A percentile compares a stretch with the other conserved stretches of the same genome.
phyloP scores from a whole-genome alignment of 1,140 invertebrate genomes.

The Aphaenogaster rudis region DNA sequence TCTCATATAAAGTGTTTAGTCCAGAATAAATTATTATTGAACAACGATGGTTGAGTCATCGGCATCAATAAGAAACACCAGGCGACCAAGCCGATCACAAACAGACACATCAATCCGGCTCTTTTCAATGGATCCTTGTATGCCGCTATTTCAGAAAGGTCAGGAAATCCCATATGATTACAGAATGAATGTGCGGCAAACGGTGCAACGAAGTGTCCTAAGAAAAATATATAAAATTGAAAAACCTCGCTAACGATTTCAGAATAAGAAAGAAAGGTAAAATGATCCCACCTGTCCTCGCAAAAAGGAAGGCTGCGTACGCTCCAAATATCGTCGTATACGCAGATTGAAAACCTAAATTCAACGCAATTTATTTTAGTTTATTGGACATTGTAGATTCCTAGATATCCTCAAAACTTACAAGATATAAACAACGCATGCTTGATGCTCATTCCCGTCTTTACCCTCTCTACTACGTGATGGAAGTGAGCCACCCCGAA shows the following conservation, averaged over 20 bases:
- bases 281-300: constrained; percentile 88
- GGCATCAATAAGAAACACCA: constrained; percentile 94
- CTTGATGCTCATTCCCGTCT: constrained; percentile 90
- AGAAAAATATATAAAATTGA: constrained; percentile 71
- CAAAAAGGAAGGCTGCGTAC: constrained; percentile 96
- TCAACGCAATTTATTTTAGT: constrained; percentile 28
- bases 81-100: constrained; percentile 91
- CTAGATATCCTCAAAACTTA: constrained; percentile 85
- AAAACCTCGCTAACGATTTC: not conserved
- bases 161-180: constrained; percentile 98
- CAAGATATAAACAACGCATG: constrained; percentile 91
- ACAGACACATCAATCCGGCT: constrained; percentile 89
- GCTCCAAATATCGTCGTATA: constrained; percentile 98
- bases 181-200: constrained; percentile 97
- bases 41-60: constrained; percentile 92
- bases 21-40: constrained; percentile 91
- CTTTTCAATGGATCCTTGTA: constrained; percentile 90
- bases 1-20: constrained; percentile 79
- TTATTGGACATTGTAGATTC: not conserved
- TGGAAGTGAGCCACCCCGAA: constrained; percentile 98
- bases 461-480: constrained; percentile 94
- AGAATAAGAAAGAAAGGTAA: not conserved
- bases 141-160: constrained; percentile 92
- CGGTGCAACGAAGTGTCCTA: constrained; percentile 96
- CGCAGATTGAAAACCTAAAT: constrained; percentile 94